Evolutionary conservation across 2,888 invertebrate species (phyloP), one percentile per base, ranked within the genome.

Genomic region (Ochropleura plecta): DNA sequence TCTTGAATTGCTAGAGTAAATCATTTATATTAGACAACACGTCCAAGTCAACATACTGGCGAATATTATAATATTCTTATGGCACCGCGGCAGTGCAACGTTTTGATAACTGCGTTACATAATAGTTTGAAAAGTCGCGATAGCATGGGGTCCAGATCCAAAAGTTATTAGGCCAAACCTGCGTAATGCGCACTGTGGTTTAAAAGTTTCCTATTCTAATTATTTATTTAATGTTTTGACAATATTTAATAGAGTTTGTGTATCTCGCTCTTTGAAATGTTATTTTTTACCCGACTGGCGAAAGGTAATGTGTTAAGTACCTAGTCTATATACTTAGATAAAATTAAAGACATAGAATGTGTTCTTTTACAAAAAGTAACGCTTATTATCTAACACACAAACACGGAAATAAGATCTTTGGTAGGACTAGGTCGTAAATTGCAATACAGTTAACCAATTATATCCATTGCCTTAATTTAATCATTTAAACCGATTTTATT

Each of bases 161-260:
- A 10, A 70, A 59, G 66, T 70, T 42, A 40, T 44, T 81, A 78
- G 83, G 73, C 81, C 83, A 63, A 78, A 59, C 42, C n/a, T 48
- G 65, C 82, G 60, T 71, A 59, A 49, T 9, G 65, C 40, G 53
- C 42, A 48, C 44, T 75, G 67, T 49, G 16, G 46, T 65, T 68
- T 78, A 57, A 55, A 64, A 60, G 4, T 79, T 68, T 60, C 53
- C 18, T 78, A 77, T 30, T 65, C 48, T 81, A 75, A 30, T 46
- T 16, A 30, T 7, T 53, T 69, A 59, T 44, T 20, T n/a, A 5
- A n/a, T 55, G 53, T 60, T 65, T 60, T 74, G 42, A 60, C 18
- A 57, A 60, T 64, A 67, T 51, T 30, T 53, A 48, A 48, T 49
- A 53, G 48, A 59, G 64, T 40, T 51, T 55, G 10, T 68, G 49